Evolutionary conservation across 2,797 vertebrate species (phyloP), one percentile per base, ranked within the genome.

Genomic region (Fundulus diaphanus): DNA sequence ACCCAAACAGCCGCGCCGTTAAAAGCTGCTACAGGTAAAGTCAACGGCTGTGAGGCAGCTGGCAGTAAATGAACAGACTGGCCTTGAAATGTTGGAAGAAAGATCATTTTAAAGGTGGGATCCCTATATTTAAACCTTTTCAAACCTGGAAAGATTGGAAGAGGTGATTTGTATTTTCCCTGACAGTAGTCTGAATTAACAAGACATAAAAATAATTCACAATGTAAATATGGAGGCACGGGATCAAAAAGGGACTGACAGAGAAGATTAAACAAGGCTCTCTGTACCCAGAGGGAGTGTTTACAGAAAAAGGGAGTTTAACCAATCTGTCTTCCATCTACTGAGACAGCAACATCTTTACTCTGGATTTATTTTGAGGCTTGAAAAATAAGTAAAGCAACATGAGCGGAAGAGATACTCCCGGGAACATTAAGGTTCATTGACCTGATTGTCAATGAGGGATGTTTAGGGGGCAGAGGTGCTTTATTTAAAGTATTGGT

Each of bases 361-460:
- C 37, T 22, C 37, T n/a, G 24, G 63, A 70, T 35, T 70, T 35
- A 12, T 35, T 31, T 37, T 52, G n/a, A 51, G 48, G 12, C 24
- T 52, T 70, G 8, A 31, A 79, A 85, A 79, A 72, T 9, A 65
- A 27, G 70, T 16, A 74, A 51, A 72, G 27, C n/a, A 37, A 29
- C 24, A 27, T 75, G 59, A 44, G 22, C 9, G 27, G 46, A 33
- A 40, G 68, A 49, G 63, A 52, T 20, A 68, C 72, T 75, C 59
- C 40, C 12, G 66, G 74, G 67, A 72, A 56, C 67, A 75, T 73
- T n/a, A 59, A 74, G 80, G 72, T 70, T 81, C 59, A 76, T 40
- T 82, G 80, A 87, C 83, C 82, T 75, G 67, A 77, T 87, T 87
- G 88, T 83, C 80, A 80, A 15, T 69, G 7, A 46, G 75, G 3